Percentiles rank a stretch among this genome's conserved stretches.
Conservation (phyloP, 1,140 invertebrate species). For the Monochamus saltuarius region DNA sequence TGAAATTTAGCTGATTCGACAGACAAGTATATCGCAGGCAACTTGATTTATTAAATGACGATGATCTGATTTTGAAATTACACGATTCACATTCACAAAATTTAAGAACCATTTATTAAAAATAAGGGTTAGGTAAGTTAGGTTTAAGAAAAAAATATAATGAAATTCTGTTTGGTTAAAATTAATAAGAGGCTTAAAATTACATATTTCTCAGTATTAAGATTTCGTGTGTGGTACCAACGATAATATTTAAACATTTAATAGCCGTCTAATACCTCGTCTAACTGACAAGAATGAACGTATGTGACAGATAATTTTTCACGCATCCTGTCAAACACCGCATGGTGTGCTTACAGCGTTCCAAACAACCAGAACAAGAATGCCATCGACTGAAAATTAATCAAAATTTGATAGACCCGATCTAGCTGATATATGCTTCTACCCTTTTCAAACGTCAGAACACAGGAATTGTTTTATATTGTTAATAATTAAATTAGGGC, state of each 20-base stretch:
- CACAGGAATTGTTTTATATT: conserved; percentile 36
- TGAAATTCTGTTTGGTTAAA: no score
- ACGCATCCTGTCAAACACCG: conserved; percentile 20
- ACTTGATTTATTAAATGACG: no score
- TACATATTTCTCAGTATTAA: no score
- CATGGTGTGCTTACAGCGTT: conserved; percentile 4
- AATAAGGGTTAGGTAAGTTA: no score
- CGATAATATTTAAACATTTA: neutral
- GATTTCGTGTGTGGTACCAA: no score
- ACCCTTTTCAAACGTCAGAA: conserved; percentile 30
- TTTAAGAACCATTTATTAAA: no score
- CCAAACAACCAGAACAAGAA: conserved; percentile 8
- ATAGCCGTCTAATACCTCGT: conserved; percentile 16
- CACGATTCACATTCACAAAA: no score
- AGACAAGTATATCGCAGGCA: no score
- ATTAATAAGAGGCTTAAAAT: no score
- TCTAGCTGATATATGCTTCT: conserved; percentile 16
- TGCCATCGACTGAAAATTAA: conserved; percentile 25
- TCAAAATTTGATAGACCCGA: conserved; percentile 19
- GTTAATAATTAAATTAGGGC: conserved; percentile 39
- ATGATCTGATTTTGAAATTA: no score
- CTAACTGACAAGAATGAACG: conserved; percentile 12
- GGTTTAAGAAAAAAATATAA: no score
- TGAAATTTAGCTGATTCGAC: no score
- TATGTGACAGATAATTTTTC: conserved; percentile 25